Percentiles rank a stretch among this genome's conserved stretches.
phyloP scores from a whole-genome alignment of 2,113 vertebrate genomes.

The Elachura formosa region DNA sequence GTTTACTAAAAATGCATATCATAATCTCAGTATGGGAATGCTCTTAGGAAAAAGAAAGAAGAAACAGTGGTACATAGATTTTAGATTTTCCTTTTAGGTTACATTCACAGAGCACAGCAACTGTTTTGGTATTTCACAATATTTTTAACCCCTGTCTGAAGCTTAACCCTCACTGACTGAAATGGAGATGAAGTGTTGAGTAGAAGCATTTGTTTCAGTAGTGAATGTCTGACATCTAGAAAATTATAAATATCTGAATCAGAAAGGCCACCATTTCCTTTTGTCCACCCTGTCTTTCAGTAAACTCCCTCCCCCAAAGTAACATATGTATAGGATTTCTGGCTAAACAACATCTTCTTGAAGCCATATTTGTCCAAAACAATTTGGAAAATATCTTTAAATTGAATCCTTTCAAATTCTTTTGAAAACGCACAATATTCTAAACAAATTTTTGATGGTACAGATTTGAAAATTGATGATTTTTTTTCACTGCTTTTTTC shows the following conservation, averaged over 20 bases:
- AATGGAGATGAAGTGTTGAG: background rate
- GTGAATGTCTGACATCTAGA: background rate
- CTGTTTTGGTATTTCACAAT: background rate
- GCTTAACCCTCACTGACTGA: background rate
- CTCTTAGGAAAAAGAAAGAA: background rate
- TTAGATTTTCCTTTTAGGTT: background rate
- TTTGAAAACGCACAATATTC: background rate
- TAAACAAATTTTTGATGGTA: background rate
- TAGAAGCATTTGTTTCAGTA: background rate
- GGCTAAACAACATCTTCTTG: background rate
- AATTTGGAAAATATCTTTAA: background rate
- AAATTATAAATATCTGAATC: background rate
- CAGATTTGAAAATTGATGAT: background rate
- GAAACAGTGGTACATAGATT: background rate
- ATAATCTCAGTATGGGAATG: background rate
- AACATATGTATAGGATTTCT: background rate
- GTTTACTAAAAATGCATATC: background rate
- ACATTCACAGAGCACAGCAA: background rate
- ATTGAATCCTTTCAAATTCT: background rate
- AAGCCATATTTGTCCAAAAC: background rate
- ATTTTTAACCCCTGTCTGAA: background rate
- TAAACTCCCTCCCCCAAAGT: rapidly evolving
- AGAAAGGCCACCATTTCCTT: background rate
- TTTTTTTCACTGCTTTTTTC: background rate
- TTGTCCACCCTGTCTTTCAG: background rate